Evolutionary conservation across 2,113 vertebrate species (phyloP).

Genomic region (Phyllostomus hastatus): DNA sequence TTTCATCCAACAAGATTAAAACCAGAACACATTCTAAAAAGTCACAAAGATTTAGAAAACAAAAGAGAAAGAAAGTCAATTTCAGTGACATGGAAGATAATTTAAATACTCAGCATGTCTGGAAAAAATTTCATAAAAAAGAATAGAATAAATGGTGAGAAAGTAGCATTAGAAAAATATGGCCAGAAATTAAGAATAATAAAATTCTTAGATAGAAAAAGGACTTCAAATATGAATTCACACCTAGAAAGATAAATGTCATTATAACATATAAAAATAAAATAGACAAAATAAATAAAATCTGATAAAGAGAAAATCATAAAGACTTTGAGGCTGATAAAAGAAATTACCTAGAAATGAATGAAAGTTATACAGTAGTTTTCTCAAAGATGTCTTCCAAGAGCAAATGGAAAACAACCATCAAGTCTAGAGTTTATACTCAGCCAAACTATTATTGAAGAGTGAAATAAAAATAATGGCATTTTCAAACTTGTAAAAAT

Average conservation of each 20-base stretch:
- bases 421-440: background rate
- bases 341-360: background rate
- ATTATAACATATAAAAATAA: background rate
- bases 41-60: background rate
- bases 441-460: background rate
- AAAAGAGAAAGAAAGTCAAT: background rate
- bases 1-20: background rate
- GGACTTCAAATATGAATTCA: background rate
- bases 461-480: background rate
- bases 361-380: background rate
- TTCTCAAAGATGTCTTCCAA: background rate
- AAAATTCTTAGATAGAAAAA: background rate
- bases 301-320: background rate
- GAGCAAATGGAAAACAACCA: background rate
- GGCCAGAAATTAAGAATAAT: background rate
- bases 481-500: slow-evolving; percentile 15
- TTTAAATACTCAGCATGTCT: background rate
- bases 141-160: background rate
- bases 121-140: background rate
- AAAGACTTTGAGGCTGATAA: background rate
- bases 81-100: background rate
- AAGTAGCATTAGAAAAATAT: background rate
- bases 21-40: background rate
- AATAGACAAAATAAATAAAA: background rate
- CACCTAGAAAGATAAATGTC: background rate